Conservation (phyloP, 2,797 vertebrate species). For the Mormyrus hasselquistii region DNA sequence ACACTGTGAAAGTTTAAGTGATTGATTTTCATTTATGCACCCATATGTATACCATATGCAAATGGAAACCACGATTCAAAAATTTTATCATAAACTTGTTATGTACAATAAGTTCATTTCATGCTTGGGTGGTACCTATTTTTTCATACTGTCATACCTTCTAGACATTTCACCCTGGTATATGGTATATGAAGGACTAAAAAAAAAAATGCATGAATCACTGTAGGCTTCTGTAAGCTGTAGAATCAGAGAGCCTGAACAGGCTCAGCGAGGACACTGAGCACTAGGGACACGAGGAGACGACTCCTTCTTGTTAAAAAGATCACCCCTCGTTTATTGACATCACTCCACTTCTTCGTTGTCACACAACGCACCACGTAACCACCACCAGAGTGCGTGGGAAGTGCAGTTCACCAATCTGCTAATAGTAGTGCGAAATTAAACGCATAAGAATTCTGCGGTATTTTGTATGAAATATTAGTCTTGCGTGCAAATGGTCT, state of each 20-base stretch:
- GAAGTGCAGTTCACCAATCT: background rate
- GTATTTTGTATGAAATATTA: background rate
- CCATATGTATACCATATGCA: background rate
- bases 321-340: background rate
- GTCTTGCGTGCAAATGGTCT: background rate
- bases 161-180: background rate
- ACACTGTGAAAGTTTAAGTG: background rate
- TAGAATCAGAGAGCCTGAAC: background rate
- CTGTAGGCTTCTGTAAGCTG: background rate
- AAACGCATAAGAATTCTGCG: background rate
- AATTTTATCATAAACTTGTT: background rate
- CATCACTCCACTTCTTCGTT: background rate
- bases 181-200: background rate
- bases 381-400: background rate
- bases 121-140: background rate
- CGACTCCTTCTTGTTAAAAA: background rate
- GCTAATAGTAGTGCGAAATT: background rate
- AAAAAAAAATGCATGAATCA: background rate
- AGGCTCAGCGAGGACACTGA: background rate
- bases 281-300: background rate
- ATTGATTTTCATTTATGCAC: background rate
- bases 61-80: background rate
- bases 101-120: background rate
- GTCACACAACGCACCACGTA: background rate
- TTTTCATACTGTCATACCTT: background rate